A percentile compares a stretch with the other conserved stretches of the same genome.
Evolutionary conservation across 2,113 vertebrate species (phyloP).

Genomic region (Hydropotes inermis): DNA sequence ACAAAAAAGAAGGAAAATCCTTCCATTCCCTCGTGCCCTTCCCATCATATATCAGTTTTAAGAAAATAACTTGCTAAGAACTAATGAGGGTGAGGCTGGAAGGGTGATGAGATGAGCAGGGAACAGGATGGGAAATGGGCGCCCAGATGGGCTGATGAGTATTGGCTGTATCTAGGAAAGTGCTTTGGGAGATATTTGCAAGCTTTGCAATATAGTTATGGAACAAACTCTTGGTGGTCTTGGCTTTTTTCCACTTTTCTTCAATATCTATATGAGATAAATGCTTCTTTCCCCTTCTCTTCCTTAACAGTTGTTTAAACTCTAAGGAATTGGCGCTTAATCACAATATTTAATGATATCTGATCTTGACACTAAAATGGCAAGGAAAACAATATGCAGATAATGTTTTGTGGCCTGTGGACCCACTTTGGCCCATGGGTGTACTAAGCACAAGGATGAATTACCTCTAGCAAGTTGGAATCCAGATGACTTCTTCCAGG

Average conservation of each 20-base stretch:
- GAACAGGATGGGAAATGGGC: neutral
- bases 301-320: neutral
- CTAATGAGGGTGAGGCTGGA: neutral
- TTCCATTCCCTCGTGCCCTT: neutral
- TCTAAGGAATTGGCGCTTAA: neutral
- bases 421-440: fast-evolving
- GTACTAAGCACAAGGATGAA: neutral
- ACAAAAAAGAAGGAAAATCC: neutral
- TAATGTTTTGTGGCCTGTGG: neutral
- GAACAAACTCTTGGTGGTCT: slow-evolving; percentile 29
- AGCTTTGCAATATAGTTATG: neutral
- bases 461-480: neutral
- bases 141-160: neutral
- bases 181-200: neutral
- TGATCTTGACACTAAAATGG: neutral
- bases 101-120: neutral
- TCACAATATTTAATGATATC: neutral
- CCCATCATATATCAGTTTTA: neutral
- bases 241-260: slow-evolving; percentile 26
- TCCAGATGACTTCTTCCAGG: neutral
- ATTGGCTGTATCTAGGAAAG: neutral
- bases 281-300: neutral
- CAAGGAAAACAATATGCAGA: neutral
- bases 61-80: neutral
- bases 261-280: slow-evolving; percentile 1